A percentile compares a stretch with the other conserved stretches of the same genome.
Conservation (phyloP, 2,797 vertebrate genomes). For the Gobio occitaniae region DNA sequence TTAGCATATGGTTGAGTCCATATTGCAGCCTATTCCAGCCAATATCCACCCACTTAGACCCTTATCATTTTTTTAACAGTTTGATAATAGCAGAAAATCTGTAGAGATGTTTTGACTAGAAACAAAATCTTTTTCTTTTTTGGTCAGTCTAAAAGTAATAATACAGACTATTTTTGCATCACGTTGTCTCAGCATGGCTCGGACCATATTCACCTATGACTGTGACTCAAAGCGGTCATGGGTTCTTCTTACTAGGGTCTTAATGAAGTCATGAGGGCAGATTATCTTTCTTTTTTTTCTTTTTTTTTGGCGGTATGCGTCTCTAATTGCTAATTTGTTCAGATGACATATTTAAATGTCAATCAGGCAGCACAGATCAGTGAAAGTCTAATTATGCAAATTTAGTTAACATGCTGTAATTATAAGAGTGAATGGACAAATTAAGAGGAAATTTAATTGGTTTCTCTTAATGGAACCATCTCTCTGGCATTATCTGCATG, state of each 20-base stretch:
- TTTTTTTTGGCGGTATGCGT: conserved; percentile 45
- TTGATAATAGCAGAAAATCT: neutral
- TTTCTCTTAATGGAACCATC: conserved; percentile 61
- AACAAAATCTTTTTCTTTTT: neutral
- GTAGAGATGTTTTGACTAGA: neutral
- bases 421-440: conserved; percentile 66
- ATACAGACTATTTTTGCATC: neutral
- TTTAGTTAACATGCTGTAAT: conserved; percentile 73
- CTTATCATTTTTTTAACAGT: neutral
- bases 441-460: conserved; percentile 67
- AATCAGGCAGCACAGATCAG: conserved; percentile 69
- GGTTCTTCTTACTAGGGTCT: conserved; percentile 56
- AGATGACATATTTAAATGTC: conserved; percentile 69
- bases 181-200: neutral
- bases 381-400: conserved; percentile 70
- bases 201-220: neutral
- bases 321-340: conserved; percentile 69
- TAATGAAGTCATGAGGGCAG: conserved; percentile 65
- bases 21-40: neutral
- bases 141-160: neutral
- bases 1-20: conserved; percentile 6
- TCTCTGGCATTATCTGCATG: conserved; percentile 33
- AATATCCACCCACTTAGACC: neutral
- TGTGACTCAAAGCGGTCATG: conserved; percentile 35
- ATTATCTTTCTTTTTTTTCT: conserved; percentile 44